Conservation (phyloP, 2,888 invertebrate species). For the Cyclophora albipunctata region DNA sequence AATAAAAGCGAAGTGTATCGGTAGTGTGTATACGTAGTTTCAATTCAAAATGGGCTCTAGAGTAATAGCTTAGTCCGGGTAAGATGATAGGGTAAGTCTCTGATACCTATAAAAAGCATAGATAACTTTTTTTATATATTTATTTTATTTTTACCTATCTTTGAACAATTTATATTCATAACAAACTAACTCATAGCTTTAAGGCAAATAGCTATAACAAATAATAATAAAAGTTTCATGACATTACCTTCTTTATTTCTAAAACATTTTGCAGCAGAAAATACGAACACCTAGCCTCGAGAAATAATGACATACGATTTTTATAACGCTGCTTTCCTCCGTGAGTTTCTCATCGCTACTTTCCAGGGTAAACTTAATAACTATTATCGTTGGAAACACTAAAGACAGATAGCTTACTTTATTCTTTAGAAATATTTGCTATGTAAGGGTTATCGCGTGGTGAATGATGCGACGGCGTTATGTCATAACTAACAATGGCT, state of each 20-base stretch:
- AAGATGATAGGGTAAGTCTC: too few relatives aligned
- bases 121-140: too few relatives aligned
- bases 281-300: constrained; percentile 9
- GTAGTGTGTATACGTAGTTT: too few relatives aligned
- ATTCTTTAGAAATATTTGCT: constrained; percentile 7
- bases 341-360: constrained; percentile 1
- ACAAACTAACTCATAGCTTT: too few relatives aligned
- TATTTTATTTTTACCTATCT: too few relatives aligned
- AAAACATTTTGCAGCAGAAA: constrained; percentile 10
- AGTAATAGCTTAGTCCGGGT: too few relatives aligned
- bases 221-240: too few relatives aligned
- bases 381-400: background rate
- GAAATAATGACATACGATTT: constrained; percentile 26
- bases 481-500: background rate
- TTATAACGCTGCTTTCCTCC: constrained; percentile 15
- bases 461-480: background rate
- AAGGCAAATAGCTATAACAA: too few relatives aligned
- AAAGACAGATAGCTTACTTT: constrained; percentile 9
- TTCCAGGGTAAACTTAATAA: constrained; percentile 13
- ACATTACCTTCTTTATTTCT: constrained; percentile 3
- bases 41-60: too few relatives aligned
- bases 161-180: too few relatives aligned
- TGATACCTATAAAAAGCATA: too few relatives aligned
- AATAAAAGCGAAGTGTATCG: too few relatives aligned
- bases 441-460: constrained; percentile 3